A percentile compares a stretch with the other conserved stretches of the same genome.
These are phyloP conservation scores for Heliconius erato DNA, from an alignment of 2,888 invertebrate species.

Conservation along the genomic window DNA sequence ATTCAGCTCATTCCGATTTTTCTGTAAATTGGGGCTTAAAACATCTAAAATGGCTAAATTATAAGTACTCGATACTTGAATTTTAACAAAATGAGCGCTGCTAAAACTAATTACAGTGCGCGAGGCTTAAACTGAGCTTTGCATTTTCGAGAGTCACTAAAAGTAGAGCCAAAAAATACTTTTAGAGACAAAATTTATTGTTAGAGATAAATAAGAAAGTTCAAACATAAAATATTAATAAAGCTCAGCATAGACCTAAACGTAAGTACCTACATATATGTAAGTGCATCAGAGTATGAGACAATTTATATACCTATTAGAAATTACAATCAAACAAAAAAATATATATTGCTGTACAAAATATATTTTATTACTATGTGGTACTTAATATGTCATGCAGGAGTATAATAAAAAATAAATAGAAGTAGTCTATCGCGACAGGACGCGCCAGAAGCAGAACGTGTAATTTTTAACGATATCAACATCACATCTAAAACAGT, in stretches of 20 bases:
- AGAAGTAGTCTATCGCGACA: slow-evolving; percentile 18
- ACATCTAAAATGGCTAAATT: too few relatives aligned
- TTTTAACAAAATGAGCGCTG: background rate
- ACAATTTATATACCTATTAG: background rate
- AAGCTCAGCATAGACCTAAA: background rate
- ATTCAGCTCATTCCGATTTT: background rate
- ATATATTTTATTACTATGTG: background rate
- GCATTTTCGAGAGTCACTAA: too few relatives aligned
- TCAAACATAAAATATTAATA: too few relatives aligned
- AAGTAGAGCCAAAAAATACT: too few relatives aligned
- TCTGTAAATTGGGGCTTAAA: too few relatives aligned
- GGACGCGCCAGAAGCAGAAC: slow-evolving; percentile 22
- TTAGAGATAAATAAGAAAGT: too few relatives aligned
- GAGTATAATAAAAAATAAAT: background rate
- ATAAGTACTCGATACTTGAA: too few relatives aligned
- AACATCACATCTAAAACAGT: slow-evolving; percentile 59
- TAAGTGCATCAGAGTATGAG: background rate
- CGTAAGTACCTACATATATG: background rate
- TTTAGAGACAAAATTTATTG: too few relatives aligned
- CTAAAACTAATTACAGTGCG: too few relatives aligned
- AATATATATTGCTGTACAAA: background rate
- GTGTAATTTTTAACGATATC: background rate
- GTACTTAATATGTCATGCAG: slow-evolving; percentile 3
- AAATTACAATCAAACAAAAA: background rate
- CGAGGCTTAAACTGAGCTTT: too few relatives aligned